Base-by-base conservation (phyloP, 2,888 invertebrate genomes). In the Nymphalis c-album region DNA sequence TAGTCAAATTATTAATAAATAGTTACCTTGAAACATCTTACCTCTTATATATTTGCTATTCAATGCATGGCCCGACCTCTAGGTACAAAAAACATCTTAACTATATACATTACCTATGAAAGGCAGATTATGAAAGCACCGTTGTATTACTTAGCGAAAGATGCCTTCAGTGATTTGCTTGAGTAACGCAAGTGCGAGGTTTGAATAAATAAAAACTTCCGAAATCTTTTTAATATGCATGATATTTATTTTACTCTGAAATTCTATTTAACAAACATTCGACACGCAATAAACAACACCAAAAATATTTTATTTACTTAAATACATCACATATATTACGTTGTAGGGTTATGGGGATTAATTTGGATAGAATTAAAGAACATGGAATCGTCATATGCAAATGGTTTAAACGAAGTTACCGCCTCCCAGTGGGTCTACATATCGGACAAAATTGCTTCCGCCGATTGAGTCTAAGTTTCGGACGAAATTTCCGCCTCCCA, bases 401-500 rank as follows among this genome's bases (percentile, higher is more conserved):
- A 20, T 20, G 57, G 67, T 78, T 84, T 80, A 87, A 60, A 90
- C 83, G 65, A 91, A 80, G 79, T 91, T 91, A 31, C 84, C 85
- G 8, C 90, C 91, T 58, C 90, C 90, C 31, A 91, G 77, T 47
- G 86, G 79, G 71, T 89, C 85, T 31, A 89, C 75, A 71, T 88
- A 79, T 60, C 92, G 85, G 8, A 92, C 86, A 22, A 93, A 85
- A 79, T 93, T 93, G 20, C 90, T 91, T 1, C 93, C 93, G 4
- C 93, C 93, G 7, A 93, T 81, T 2, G 91, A 86, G 74, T 93
- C 93, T 60, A 93, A 76, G 73, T 86, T 88, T 13, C 90, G 81
- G 5, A 90, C 87, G n/a, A 92, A 79, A 73, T 90, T 91, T 16
- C 87, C 87, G 2, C 92, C 92, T 1, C 92, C 92, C 69, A 91